phyloP scores from a whole-genome alignment of 2,113 vertebrate genomes.

The Lagopus leucura region DNA sequence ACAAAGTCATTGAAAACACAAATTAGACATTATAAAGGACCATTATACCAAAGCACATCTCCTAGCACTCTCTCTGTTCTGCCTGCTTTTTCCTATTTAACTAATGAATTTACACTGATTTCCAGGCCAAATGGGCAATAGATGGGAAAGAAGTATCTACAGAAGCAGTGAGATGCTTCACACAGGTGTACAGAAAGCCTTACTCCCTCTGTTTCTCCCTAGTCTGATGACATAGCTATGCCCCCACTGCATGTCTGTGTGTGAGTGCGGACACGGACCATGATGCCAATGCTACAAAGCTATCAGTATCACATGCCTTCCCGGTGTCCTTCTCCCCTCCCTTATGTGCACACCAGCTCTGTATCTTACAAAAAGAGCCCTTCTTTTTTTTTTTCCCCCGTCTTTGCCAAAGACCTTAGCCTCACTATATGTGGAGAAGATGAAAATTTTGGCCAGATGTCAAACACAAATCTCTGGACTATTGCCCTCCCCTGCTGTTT shows the following conservation, averaged over 20 bases:
- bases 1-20: background rate
- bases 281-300: background rate
- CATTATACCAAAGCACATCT: background rate
- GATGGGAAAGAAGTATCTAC: background rate
- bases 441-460: background rate
- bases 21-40: background rate
- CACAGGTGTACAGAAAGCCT: fast-evolving
- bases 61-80: background rate
- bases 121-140: background rate
- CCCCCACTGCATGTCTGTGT: fast-evolving
- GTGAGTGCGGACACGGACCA: fast-evolving
- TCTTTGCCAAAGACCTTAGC: background rate
- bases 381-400: background rate
- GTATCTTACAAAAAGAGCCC: background rate
- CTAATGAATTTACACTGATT: background rate
- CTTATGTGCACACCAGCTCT: background rate
- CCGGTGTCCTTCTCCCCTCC: background rate
- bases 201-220: background rate
- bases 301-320: background rate
- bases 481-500: background rate
- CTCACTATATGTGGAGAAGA: background rate
- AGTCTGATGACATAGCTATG: background rate
- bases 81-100: background rate
- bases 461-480: background rate
- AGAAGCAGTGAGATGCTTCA: background rate